Conservation (phyloP, 2,888 invertebrate species). For the Drosophila borborema region DNA sequence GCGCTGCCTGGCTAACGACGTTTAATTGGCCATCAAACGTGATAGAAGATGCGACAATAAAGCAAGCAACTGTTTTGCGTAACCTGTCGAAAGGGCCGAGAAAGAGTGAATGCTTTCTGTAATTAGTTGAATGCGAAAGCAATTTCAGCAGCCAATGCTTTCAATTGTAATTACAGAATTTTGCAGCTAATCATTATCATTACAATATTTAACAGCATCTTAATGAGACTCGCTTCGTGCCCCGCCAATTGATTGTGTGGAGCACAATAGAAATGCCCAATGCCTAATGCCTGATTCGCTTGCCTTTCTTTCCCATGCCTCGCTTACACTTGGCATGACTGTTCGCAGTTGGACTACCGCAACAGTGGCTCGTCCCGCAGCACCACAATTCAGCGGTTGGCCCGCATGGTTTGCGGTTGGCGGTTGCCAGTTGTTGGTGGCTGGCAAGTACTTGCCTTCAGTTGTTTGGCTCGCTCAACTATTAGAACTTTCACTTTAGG, state of each 20-base stretch:
- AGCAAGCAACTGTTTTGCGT: conserved; percentile 41
- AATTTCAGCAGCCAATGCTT: background rate
- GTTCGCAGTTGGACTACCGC: conserved; percentile 58
- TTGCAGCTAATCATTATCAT: conserved; percentile 13
- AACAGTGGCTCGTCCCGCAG: conserved; percentile 42
- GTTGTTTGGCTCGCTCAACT: conserved; percentile 44
- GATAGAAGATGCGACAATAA: conserved; percentile 34
- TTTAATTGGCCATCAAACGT: conserved; percentile 73
- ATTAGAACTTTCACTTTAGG: conserved; percentile 79
- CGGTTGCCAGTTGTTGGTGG: background rate
- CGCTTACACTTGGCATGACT: conserved; percentile 8
- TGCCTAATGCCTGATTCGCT: conserved; percentile 3
- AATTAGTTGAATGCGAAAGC: conserved; percentile 15
- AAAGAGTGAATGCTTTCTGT: background rate
- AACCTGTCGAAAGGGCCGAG: conserved; percentile 31
- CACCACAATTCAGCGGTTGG: conserved; percentile 29
- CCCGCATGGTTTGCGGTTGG: conserved; percentile 62
- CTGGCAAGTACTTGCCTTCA: conserved; percentile 20
- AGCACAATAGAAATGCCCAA: conserved; percentile 37
- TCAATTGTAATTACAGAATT: conserved; percentile 14
- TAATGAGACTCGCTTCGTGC: conserved; percentile 52
- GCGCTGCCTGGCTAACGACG: conserved; percentile 32
- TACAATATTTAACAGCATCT: conserved; percentile 1
- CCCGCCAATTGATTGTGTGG: conserved; percentile 21
- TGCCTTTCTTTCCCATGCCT: conserved; percentile 45